These are phyloP conservation scores for Mycalesis mineus DNA, from an alignment of 2,888 invertebrate species.

Conservation along the genomic window DNA sequence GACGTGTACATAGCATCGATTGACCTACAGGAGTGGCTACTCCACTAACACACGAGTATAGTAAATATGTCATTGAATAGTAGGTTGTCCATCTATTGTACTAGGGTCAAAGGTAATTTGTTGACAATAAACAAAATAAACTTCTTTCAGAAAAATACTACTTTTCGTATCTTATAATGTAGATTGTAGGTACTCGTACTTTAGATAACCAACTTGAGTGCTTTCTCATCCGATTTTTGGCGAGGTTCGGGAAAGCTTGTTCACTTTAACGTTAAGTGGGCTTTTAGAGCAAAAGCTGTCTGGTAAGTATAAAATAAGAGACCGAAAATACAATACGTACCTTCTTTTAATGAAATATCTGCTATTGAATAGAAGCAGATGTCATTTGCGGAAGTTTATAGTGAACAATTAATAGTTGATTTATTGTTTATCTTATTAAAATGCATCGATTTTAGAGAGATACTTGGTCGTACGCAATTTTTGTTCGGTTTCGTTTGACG, in stretches of 20 bases:
- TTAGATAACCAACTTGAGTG: conserved; percentile 10
- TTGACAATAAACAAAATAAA: no score
- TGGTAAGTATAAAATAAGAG: conserved; percentile 2
- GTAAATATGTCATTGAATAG: background rate
- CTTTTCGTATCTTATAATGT: background rate
- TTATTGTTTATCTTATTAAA: no score
- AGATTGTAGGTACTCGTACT: background rate
- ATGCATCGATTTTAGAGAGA: no score
- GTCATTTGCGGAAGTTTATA: no score
- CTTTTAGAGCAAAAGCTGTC: conserved; percentile 17
- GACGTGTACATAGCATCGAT: background rate
- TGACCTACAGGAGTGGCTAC: conserved; percentile 1
- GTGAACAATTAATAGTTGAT: no score
- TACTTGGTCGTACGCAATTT: no score
- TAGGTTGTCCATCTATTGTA: background rate
- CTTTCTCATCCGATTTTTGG: conserved; percentile 24
- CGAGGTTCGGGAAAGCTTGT: conserved; percentile 19
- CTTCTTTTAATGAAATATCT: background rate
- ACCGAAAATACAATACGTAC: background rate
- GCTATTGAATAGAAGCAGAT: background rate
- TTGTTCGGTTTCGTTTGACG: no score
- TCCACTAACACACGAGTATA: background rate
- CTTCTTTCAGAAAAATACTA: no score
- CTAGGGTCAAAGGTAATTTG: no score
- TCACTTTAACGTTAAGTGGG: conserved; percentile 22